Conservation (phyloP, 1,140 invertebrate species). For the Theocolax elegans region DNA sequence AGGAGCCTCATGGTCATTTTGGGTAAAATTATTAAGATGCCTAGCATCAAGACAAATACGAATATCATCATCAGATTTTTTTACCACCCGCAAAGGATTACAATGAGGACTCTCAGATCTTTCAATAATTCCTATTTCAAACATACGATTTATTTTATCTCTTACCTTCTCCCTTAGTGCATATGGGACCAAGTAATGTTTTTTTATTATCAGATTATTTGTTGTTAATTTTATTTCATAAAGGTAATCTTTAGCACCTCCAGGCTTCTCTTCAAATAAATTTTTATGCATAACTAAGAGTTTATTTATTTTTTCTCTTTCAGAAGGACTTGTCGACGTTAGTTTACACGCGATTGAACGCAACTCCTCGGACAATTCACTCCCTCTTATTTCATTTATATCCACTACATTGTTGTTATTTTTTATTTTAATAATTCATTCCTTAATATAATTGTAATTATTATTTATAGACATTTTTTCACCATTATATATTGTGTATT, state of each 20-base stretch:
- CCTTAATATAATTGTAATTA: no score
- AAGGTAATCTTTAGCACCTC: neutral
- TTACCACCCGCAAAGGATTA: conserved; percentile 48
- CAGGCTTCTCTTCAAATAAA: neutral
- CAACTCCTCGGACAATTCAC: no score
- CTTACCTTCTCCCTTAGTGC: conserved; percentile 22
- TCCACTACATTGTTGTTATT: no score
- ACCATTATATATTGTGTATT: no score
- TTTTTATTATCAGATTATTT: conserved; percentile 28
- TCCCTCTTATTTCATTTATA: no score
- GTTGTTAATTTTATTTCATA: neutral
- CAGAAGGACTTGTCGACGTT: no score
- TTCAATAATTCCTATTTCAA: conserved; percentile 39
- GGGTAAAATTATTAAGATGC: conserved; percentile 18
- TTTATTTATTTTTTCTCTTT: neutral
- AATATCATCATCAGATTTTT: conserved; percentile 3
- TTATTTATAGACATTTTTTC: no score
- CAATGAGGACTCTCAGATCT: conserved; percentile 47
- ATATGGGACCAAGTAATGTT: conserved; percentile 44
- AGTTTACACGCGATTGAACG: no score
- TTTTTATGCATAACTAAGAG: conserved; percentile 9
- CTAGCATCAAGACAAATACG: conserved; percentile 45
- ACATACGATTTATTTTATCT: conserved; percentile 35
- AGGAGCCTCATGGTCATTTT: conserved; percentile 34
- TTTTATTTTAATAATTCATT: no score